Conservation (phyloP, 2,888 invertebrate species). For the Myathropa florea region DNA sequence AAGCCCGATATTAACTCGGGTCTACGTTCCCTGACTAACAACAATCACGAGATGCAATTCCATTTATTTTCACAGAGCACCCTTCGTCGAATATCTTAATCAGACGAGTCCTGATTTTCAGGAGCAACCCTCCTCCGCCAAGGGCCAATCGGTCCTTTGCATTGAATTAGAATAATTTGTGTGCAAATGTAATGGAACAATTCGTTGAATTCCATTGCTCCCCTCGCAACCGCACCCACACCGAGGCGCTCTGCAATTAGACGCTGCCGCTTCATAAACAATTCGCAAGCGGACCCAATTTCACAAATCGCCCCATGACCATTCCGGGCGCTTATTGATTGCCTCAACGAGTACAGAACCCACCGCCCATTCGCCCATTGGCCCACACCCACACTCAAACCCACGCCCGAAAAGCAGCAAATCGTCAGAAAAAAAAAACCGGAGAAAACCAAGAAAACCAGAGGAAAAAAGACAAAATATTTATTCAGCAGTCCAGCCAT, state of each 20-base stretch:
- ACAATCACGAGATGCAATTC: conserved; percentile 36
- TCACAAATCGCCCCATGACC: conserved; percentile 64
- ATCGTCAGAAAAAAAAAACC: background rate
- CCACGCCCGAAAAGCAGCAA: background rate
- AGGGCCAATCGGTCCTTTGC: conserved; percentile 46
- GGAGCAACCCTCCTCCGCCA: conserved; percentile 13
- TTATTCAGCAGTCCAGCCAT: conserved; percentile 58
- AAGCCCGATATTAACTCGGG: background rate
- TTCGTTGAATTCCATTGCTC: conserved; percentile 25
- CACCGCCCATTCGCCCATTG: background rate
- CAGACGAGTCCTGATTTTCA: conserved; percentile 28
- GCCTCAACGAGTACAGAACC: background rate
- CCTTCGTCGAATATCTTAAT: conserved; percentile 44
- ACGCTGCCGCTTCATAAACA: conserved; percentile 55
- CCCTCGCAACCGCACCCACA: background rate
- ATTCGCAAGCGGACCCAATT: conserved; percentile 63
- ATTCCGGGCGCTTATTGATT: conserved; percentile 60
- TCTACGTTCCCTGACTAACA: conserved; percentile 18
- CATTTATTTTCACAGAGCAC: conserved; percentile 9
- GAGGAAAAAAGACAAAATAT: conserved; percentile 36
- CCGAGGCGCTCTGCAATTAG: conserved; percentile 53
- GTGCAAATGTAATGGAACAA: conserved; percentile 61
- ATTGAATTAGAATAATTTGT: conserved; percentile 66
- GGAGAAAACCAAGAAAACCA: background rate
- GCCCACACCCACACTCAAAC: background rate